Evolutionary conservation across 2,797 vertebrate genomes (phyloP).

Genomic region (Mormyrus proboscirostris): DNA sequence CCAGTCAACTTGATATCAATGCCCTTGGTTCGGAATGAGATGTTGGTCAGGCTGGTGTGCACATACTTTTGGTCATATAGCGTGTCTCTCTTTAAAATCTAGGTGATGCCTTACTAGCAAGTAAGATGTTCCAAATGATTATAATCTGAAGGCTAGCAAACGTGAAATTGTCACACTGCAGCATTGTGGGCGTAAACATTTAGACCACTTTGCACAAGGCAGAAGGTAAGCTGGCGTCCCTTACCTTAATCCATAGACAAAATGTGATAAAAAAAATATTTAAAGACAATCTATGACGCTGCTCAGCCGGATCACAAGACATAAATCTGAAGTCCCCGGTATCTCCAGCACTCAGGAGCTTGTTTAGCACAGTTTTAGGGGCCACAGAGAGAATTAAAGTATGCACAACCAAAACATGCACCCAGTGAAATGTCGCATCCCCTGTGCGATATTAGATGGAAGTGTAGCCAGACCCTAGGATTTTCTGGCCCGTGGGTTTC

Average conservation of each 20-base stretch:
- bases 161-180: neutral
- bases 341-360: neutral
- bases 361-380: neutral
- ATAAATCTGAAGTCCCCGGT: neutral
- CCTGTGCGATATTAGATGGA: neutral
- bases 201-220: neutral
- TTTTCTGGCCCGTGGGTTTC: neutral
- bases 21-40: neutral
- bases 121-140: neutral
- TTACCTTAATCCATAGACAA: neutral
- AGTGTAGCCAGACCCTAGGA: neutral
- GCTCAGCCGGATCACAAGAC: neutral
- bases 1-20: neutral
- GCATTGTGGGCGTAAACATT: neutral
- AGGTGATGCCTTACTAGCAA: neutral
- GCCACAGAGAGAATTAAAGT: neutral
- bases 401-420: neutral
- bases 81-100: neutral
- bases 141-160: neutral
- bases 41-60: neutral
- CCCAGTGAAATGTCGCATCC: neutral
- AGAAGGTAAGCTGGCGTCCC: neutral
- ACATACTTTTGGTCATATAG: neutral
- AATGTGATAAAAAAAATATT: neutral
- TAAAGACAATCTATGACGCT: neutral